Percentiles rank a stretch among this genome's conserved stretches.
Evolutionary conservation across 64 coral and sea anemone genomes (phyloP).

Genomic region (Dendrophyllia cribrosa): DNA sequence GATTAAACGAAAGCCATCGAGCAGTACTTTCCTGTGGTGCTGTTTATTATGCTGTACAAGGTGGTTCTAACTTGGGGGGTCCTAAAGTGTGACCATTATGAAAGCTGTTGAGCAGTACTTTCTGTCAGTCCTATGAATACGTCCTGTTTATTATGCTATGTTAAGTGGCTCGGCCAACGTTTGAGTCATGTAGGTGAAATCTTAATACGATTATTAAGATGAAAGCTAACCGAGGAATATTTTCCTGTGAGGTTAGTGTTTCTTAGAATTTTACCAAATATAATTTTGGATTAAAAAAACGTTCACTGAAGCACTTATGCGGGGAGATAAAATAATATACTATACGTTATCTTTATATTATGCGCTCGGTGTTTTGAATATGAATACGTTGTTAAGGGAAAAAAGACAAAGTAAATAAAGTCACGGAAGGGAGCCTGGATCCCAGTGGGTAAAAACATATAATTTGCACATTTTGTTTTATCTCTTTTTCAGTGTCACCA

Average conservation of each 20-base stretch:
- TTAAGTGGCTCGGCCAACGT: not conserved
- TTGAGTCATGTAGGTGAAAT: not conserved
- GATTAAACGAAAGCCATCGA: too few relatives aligned
- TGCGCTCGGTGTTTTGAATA: too few relatives aligned
- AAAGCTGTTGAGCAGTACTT: not conserved
- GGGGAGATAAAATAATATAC: too few relatives aligned
- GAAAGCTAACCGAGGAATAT: not conserved
- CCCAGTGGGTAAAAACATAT: too few relatives aligned
- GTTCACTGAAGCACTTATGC: too few relatives aligned
- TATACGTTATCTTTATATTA: too few relatives aligned
- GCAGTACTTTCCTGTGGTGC: not conserved
- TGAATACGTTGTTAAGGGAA: too few relatives aligned
- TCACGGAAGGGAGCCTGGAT: too few relatives aligned
- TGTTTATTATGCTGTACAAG: not conserved
- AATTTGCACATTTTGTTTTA: too few relatives aligned
- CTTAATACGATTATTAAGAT: not conserved
- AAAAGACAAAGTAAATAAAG: too few relatives aligned
- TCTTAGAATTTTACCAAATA: not conserved
- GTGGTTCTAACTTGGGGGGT: not conserved
- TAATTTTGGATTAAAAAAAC: too few relatives aligned
- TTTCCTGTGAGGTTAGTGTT: not conserved
- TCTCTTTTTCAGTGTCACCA: too few relatives aligned
- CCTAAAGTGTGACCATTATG: not conserved
- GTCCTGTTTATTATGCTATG: not conserved
- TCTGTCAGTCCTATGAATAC: not conserved